A percentile compares a stretch with the other conserved stretches of the same genome.
Conservation (phyloP, 2,113 vertebrate species). For the Chaetodon auriga region DNA sequence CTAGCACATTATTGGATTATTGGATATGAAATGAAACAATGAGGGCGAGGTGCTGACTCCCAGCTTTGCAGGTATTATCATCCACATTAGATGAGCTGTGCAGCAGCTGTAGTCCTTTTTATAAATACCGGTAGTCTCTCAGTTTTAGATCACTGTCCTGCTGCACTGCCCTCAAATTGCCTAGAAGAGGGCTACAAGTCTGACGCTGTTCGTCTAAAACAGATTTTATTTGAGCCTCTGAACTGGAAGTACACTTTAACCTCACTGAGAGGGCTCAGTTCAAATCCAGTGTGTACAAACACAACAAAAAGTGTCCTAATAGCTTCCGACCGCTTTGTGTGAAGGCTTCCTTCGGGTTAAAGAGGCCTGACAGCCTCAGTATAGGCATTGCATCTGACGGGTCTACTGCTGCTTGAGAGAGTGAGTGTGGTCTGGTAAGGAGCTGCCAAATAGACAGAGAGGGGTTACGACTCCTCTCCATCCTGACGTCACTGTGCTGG, state of each 20-base stretch:
- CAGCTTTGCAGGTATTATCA: constrained; percentile 9
- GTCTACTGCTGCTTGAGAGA: background rate
- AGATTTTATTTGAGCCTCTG: background rate
- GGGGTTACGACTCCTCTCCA: constrained; percentile 37
- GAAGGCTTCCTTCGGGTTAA: constrained; percentile 13
- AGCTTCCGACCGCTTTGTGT: background rate
- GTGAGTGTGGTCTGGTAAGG: constrained; percentile 31
- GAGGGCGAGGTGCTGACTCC: background rate
- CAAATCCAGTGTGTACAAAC: background rate
- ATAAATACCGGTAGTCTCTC: background rate
- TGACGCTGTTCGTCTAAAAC: background rate
- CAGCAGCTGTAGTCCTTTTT: background rate
- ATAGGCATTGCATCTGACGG: background rate
- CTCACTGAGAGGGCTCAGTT: background rate
- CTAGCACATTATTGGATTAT: constrained; percentile 9
- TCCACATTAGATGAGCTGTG: background rate
- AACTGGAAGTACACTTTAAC: background rate
- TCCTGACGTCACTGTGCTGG: constrained; percentile 60
- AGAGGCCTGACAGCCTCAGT: constrained; percentile 8
- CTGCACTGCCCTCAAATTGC: background rate
- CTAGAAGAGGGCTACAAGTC: background rate
- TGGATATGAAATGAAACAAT: constrained; percentile 26
- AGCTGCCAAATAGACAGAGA: constrained; percentile 42
- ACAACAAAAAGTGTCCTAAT: background rate
- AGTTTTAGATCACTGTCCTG: background rate